Base-by-base conservation (phyloP, 2,888 invertebrate species). In the Pristionchus fissidentatus region DNA sequence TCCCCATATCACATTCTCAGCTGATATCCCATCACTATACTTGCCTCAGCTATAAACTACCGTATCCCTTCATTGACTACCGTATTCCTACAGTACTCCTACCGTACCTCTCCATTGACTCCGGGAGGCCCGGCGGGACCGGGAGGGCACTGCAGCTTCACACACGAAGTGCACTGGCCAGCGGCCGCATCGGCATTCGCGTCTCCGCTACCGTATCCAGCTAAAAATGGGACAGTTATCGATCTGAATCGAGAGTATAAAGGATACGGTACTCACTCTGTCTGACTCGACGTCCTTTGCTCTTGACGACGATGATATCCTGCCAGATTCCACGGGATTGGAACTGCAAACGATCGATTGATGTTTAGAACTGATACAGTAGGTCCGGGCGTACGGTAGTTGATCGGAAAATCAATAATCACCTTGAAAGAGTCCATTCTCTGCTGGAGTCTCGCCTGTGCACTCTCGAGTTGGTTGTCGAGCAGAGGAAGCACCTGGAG, bases 91-190 rank as follows among this genome's bases (percentile, higher is more conserved):
- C 19, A 38, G 66, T 66, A 66, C 13, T 41, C 66, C 85, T 87
- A 46, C 81, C 73, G 75, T 60, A 80, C 80, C 80, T 91, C 91
- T 81, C 91, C 91, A 49, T 87, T 87, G 46, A 91, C 90, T 84
- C 92, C 92, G 46, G 91, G 91, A 66, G 92, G 92, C 75, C 92
- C 92, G 3, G 90, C 87, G 43, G 92, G 91, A 10, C 92, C 92
- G 41, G 91, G 90, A 70, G 92, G 91, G 84, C 92, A 92, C 84
- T 91, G 89, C 35, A 92, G 85, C 84, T 91, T 90, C 38, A 92
- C 90, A 83, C 92, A 92, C 10, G 89, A 89, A 26, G 91, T 89
- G 85, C 91, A 91, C 78, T 91, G 91, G 49, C 87, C 86, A 70
- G 89, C 91, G 10, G 87, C 87, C 41, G 77, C 83, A 15, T 84